These are phyloP conservation scores for Drosophila parthenogenetica DNA, from an alignment of 2,888 invertebrate species.

Conservation along the genomic window DNA sequence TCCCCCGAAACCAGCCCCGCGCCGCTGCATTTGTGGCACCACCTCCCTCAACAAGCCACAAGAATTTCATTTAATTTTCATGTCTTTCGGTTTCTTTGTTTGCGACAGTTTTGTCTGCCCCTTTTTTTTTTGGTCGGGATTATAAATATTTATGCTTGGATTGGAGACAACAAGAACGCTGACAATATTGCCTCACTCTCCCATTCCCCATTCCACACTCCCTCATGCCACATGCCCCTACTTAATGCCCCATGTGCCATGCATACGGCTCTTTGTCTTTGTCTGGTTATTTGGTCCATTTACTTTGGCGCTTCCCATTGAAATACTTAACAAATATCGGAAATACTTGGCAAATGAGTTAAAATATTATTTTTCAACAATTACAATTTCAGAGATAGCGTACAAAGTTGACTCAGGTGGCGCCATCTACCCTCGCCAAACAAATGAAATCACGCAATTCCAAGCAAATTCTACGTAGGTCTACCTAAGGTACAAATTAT, in stretches of 20 bases:
- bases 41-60: slow-evolving; percentile 47
- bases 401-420: slow-evolving; percentile 15
- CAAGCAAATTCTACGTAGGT: background rate
- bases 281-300: slow-evolving; percentile 27
- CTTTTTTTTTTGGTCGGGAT: slow-evolving; percentile 29
- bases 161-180: slow-evolving; percentile 54
- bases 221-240: background rate
- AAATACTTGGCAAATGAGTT: slow-evolving; percentile 9
- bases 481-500: background rate
- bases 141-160: slow-evolving; percentile 74
- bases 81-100: slow-evolving; percentile 41
- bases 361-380: background rate
- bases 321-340: slow-evolving; percentile 19
- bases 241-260: background rate
- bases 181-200: slow-evolving; percentile 28
- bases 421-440: background rate
- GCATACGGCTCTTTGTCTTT: background rate
- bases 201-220: background rate
- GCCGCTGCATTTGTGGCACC: background rate
- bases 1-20: background rate
- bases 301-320: slow-evolving; percentile 21
- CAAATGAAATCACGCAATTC: slow-evolving; percentile 10
- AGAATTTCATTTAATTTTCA: slow-evolving; percentile 61
- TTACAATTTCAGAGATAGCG: background rate
- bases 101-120: slow-evolving; percentile 28